These are phyloP conservation scores for Peromyscus attwateri DNA, from an alignment of 2,797 vertebrate genomes.

Conservation along the genomic window DNA sequence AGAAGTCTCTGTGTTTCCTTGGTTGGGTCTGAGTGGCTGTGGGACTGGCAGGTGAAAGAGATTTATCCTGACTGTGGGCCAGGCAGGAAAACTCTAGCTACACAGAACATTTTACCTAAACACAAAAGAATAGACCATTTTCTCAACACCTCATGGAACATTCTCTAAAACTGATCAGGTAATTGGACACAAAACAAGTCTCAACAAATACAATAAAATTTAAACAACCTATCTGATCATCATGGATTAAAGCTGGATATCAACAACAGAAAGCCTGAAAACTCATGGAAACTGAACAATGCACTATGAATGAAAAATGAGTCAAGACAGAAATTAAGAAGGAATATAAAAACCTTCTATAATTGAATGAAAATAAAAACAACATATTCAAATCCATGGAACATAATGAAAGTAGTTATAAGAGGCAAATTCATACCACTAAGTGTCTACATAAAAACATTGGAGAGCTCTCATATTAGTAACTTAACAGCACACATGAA, in stretches of 20 bases:
- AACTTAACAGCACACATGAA: background rate
- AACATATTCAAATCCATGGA: background rate
- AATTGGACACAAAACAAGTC: background rate
- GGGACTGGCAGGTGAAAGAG: too few species aligned
- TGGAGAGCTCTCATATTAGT: background rate
- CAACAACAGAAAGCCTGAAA: background rate
- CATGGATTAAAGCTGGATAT: background rate
- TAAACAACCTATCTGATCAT: too few species aligned
- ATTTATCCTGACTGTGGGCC: too few species aligned
- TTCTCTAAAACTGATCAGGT: background rate
- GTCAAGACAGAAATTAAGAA: background rate
- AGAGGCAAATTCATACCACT: background rate
- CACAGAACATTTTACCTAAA: background rate
- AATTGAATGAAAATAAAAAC: background rate
- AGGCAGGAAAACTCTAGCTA: too few species aligned
- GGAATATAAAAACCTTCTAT: background rate
- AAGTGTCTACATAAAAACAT: background rate
- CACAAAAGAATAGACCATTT: background rate
- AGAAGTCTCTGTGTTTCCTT: too few species aligned
- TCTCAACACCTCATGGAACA: background rate
- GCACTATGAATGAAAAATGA: background rate
- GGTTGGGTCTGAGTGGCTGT: too few species aligned
- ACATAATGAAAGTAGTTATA: background rate
- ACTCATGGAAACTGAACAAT: background rate
- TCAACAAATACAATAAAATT: background rate